phyloP scores from a whole-genome alignment of 2,113 vertebrate species.

The Phylloscopus trochilus region DNA sequence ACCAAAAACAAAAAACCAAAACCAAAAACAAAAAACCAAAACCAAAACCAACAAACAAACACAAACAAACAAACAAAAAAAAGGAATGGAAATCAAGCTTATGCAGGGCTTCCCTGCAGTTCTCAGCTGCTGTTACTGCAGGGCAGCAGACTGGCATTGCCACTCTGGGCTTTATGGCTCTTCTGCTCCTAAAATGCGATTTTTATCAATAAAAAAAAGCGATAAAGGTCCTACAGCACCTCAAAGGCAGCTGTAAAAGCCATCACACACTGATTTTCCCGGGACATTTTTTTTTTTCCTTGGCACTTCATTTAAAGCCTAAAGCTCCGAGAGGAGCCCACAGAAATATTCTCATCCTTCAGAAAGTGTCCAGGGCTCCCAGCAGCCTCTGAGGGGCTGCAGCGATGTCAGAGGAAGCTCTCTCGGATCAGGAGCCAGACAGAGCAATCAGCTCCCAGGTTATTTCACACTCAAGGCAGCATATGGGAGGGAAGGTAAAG shows the following conservation, averaged over 20 bases:
- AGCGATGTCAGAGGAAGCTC: neutral
- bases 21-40: too few species aligned
- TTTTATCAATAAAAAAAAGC: neutral
- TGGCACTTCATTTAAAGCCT: neutral
- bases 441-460: neutral
- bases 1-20: too few species aligned
- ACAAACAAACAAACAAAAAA: too few species aligned
- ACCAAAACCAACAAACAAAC: too few species aligned
- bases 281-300: neutral
- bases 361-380: neutral
- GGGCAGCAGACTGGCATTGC: neutral
- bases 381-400: neutral
- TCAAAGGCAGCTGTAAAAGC: neutral
- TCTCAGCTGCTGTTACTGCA: neutral
- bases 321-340: neutral
- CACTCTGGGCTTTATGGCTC: neutral
- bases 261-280: neutral
- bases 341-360: neutral
- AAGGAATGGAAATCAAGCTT: neutral
- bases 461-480: neutral
- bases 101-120: neutral
- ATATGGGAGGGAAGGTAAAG: neutral
- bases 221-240: slow-evolving; percentile 4
- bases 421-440: neutral
- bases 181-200: neutral